phyloP scores from a whole-genome alignment of 2,797 vertebrate genomes.

The Pseudochirops cupreus region DNA sequence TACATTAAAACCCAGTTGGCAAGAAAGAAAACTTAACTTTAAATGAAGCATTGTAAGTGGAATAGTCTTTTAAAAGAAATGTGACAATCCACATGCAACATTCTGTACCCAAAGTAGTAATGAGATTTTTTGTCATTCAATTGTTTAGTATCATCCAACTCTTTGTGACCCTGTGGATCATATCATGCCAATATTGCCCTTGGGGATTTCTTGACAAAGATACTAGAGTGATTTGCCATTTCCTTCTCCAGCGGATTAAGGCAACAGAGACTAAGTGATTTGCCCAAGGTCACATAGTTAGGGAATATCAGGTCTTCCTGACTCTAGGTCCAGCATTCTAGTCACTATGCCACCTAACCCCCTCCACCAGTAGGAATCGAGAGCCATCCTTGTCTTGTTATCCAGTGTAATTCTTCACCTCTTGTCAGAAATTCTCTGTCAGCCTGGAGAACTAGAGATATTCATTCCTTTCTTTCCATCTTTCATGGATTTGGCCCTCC shows the following conservation, averaged over 20 bases:
- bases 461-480: not conserved
- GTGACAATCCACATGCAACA: not conserved
- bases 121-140: not conserved
- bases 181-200: not conserved
- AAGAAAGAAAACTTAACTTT: not conserved
- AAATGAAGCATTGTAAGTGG: not conserved
- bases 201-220: not conserved
- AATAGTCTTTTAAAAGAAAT: not conserved
- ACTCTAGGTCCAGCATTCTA: not conserved
- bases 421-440: not conserved
- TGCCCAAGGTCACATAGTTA: not conserved
- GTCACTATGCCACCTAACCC: not conserved
- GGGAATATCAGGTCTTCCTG: not conserved
- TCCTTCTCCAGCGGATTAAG: not conserved
- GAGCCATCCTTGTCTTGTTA: not conserved
- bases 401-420: not conserved
- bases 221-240: not conserved
- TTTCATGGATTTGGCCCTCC: not conserved
- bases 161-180: not conserved
- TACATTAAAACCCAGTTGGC: not conserved
- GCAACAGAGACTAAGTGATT: not conserved
- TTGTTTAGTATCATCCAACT: not conserved
- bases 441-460: not conserved
- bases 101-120: not conserved
- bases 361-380: not conserved